Evolutionary conservation across 2,797 vertebrate species (phyloP).

Genomic region (Hyperoplus lanceolatus): DNA sequence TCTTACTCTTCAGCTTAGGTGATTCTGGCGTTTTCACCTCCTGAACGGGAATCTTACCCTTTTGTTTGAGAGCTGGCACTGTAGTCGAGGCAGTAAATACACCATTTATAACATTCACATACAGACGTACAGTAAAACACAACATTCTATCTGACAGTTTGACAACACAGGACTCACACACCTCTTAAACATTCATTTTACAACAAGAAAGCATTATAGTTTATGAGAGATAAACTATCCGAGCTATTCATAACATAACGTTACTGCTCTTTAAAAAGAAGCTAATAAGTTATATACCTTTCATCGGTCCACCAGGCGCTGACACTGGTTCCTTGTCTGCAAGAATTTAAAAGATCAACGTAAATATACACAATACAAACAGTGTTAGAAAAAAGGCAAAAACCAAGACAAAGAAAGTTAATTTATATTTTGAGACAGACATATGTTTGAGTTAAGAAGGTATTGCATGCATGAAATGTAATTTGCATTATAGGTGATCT

Average conservation of each 20-base stretch:
- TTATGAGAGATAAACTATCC: background rate
- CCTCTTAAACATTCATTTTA: slow-evolving; percentile 1
- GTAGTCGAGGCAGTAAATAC: slow-evolving; percentile 67
- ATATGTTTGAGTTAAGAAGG: background rate
- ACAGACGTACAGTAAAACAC: slow-evolving; percentile 28
- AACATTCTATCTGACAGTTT: slow-evolving; percentile 5
- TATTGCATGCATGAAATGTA: background rate
- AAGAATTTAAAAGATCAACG: slow-evolving; percentile 69
- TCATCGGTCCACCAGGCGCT: slow-evolving; percentile 91
- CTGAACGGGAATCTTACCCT: slow-evolving; percentile 78
- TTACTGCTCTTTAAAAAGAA: slow-evolving; percentile 11
- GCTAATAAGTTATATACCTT: slow-evolving; percentile 86
- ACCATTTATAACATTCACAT: slow-evolving; percentile 47
- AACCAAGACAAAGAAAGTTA: slow-evolving; percentile 14
- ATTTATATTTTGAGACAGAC: background rate
- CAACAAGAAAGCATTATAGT: background rate
- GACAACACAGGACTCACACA: slow-evolving; percentile 36
- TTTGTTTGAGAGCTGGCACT: slow-evolving; percentile 81
- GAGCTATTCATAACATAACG: background rate
- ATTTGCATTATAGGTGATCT: too few species aligned
- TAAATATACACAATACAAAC: slow-evolving; percentile 44
- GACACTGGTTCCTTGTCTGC: slow-evolving; percentile 88
- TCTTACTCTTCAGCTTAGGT: slow-evolving; percentile 74
- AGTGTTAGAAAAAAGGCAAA: slow-evolving; percentile 1
- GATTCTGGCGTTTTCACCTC: slow-evolving; percentile 78